Base-by-base conservation (phyloP, 2,888 invertebrate genomes). In the Acronicta leporina region DNA sequence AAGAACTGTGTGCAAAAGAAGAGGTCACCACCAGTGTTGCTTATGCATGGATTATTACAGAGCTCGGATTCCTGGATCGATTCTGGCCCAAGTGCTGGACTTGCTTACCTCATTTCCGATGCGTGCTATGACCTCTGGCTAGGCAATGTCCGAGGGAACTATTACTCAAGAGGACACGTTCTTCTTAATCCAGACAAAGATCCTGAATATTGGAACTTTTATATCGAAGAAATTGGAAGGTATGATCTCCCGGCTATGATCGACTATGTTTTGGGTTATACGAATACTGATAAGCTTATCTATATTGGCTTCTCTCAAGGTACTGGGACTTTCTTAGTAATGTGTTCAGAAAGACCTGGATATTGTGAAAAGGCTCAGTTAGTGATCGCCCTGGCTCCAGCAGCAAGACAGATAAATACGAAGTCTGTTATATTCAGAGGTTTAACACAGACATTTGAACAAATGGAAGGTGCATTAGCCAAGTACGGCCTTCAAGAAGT, bases 221-320 rank as follows among this genome's bases (percentile, higher is more conserved):
- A 87, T 14, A 97, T 97, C 71, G 75, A 89, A 56, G 89, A 66
- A 78, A 92, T 77, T 0, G 76, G 96, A 0, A 82, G 90, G 20
- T 96, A 95, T 74, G 98, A 99, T 84, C 78, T 98, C 1, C 97
- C 98, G 1, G 96, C 97, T 0, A 84, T 85, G 40, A 80, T 91
- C 0, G 90, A 92, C 49, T 87, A 88, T 43, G 84, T 92, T 1
- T 61, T 92, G 8, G 62, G 82, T 0, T 63, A 83, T 6, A 90
- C 91, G 0, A 72, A 75, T 1, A 65, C 68, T 1, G 63, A 76
- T 0, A 88, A 85, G 40, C 49, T 92, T 33, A 90, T 88, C 45
- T 91, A 77, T 30, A 58, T 77, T 2, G 76, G 76, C 0, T 77
- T 25, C 30, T 14, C 81, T 62, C 6, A 77, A 46, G 58, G 90